Percentiles rank a stretch among this genome's conserved stretches.
phyloP scores from a whole-genome alignment of 1,140 invertebrate genomes.

The Tetraneura akinire region DNA sequence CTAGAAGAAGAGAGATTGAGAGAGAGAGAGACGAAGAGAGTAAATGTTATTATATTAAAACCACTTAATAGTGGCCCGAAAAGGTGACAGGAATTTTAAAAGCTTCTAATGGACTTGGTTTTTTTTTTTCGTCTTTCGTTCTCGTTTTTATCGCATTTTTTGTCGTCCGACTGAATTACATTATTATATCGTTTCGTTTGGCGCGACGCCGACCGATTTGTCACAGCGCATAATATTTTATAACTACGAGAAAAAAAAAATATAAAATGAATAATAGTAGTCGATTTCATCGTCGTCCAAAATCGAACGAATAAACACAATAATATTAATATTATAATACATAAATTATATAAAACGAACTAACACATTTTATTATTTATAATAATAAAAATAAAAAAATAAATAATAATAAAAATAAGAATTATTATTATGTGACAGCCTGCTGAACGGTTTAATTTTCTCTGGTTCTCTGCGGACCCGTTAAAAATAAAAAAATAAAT shows the following conservation, averaged over 20 bases:
- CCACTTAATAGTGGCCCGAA: slow-evolving; percentile 50
- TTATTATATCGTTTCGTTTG: slow-evolving; percentile 42
- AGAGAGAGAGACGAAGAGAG: too few species aligned
- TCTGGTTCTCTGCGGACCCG: background rate
- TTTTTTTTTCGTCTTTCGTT: background rate
- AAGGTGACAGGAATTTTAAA: slow-evolving; percentile 52
- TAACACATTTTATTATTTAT: too few species aligned
- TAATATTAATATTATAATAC: background rate
- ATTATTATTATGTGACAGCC: too few species aligned
- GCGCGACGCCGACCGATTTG: slow-evolving; percentile 35
- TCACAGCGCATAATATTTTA: background rate
- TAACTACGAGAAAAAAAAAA: too few species aligned
- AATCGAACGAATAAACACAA: background rate
- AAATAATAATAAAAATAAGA: too few species aligned
- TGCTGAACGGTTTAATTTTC: background rate
- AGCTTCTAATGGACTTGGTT: slow-evolving; percentile 50
- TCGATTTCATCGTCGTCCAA: background rate
- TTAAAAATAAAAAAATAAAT: background rate
- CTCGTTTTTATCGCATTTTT: slow-evolving; percentile 33
- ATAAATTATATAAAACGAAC: background rate
- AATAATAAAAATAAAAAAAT: too few species aligned
- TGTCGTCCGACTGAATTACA: slow-evolving; percentile 47
- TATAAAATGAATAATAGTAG: background rate
- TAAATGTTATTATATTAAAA: slow-evolving; percentile 44
- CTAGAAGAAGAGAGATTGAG: too few species aligned